Conservation (phyloP, 2,888 invertebrate genomes). For the Cephus spinipes region DNA sequence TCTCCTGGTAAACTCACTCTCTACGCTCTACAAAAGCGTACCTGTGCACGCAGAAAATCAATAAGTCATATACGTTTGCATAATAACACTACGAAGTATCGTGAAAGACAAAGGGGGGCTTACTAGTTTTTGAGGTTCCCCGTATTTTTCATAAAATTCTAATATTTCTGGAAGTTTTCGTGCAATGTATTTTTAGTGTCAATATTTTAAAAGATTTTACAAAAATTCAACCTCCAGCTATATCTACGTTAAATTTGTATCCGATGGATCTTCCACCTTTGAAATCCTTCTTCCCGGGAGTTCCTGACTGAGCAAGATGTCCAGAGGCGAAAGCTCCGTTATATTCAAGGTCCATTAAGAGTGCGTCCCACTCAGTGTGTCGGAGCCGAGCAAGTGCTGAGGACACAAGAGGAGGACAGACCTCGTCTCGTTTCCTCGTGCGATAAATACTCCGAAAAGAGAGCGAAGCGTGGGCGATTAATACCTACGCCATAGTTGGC, state of each 20-base stretch:
- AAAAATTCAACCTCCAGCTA: not conserved
- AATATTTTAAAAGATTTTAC: not conserved
- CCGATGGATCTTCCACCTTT: not conserved
- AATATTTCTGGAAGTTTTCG: not conserved
- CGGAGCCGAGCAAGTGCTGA: not conserved
- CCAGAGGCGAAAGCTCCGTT: not conserved
- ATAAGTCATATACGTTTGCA: not conserved
- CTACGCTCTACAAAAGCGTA: not conserved
- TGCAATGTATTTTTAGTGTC: not conserved
- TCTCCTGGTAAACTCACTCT: not conserved
- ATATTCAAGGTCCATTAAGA: not conserved
- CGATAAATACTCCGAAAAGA: constrained; percentile 44
- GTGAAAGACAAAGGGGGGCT: not conserved
- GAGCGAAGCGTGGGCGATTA: constrained; percentile 12
- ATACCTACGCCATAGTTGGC: constrained; percentile 1
- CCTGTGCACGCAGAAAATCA: not conserved
- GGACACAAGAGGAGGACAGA: not conserved
- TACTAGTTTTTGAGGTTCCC: not conserved
- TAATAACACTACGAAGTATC: not conserved
- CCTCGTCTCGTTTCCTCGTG: constrained; percentile 17
- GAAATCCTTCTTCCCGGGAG: not conserved
- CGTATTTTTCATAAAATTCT: not conserved
- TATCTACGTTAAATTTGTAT: not conserved
- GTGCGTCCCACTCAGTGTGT: not conserved
- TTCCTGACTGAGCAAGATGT: not conserved